Base-by-base conservation (phyloP, 2,113 vertebrate genomes). In the Etheostoma cragini region DNA sequence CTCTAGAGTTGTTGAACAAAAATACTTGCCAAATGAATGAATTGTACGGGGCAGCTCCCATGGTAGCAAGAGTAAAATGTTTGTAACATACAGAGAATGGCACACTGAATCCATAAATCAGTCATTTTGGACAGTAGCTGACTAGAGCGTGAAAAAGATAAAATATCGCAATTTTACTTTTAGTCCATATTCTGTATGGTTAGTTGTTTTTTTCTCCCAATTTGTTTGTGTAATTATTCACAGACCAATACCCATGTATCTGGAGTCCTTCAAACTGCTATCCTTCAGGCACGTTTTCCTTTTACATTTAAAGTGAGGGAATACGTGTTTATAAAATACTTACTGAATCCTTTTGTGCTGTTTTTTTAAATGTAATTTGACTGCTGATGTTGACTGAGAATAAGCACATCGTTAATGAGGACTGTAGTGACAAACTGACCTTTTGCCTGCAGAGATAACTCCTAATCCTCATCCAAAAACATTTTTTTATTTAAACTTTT, bases 361-460 rank as follows among this genome's bases (percentile, higher is more conserved):
- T 35, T 38, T 4, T 46, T 71, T 45, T 46, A 45, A 70, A 45
- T 42, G 17, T 33, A 12, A 54, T 21, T 62, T 64, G 8, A 17
- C n/a, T 8, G 33, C 33, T 45, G 13, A 22, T 74, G 46, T 3
- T 30, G 21, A 75, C 11, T 21, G 3, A 14, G 15, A 63, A 50
- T 69, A 46, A 67, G 14, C 21, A 33, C 42, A 10, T 49, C 11
- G 50, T 70, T n/a, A 57, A 22, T 30, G 22, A 21, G 2, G 24
- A 60, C 49, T 12, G 15, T 19, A 14, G n/a, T 13, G 26, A 65
- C 1, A 53, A 56, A 60, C 53, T 61, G 75, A 82, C 45, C 73
- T 64, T 78, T 74, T 0, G 16, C 62, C 42, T 53, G 72, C 24
- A 77, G 30, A 74, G 30, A 46, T 24, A 50, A 46, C 17, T 26